Conservation (phyloP, 2,797 vertebrate genomes). For the Lepus oiostolus region DNA sequence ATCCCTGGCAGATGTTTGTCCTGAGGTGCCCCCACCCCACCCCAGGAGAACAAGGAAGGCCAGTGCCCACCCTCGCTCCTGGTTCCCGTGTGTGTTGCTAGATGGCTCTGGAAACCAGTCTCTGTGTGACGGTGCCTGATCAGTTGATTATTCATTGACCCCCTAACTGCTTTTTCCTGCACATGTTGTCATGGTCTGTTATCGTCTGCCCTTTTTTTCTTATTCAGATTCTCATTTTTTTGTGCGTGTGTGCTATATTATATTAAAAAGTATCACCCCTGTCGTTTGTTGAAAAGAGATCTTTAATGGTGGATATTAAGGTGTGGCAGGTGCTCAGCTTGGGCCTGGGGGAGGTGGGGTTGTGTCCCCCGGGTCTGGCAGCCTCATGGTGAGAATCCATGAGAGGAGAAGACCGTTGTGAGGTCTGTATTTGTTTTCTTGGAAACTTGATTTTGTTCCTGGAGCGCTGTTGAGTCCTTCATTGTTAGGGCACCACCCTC, state of each 20-base stretch:
- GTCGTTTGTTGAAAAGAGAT: slow-evolving; percentile 30
- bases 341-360: not conserved
- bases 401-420: not conserved
- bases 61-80: not conserved
- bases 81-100: not conserved
- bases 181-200: not conserved
- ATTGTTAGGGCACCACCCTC: too few species aligned
- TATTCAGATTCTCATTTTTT: not conserved
- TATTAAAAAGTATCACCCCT: not conserved
- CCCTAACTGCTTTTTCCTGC: too few species aligned
- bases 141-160: not conserved
- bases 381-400: not conserved
- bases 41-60: not conserved
- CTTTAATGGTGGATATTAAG: not conserved
- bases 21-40: too few species aligned
- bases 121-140: not conserved
- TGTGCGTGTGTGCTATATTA: not conserved
- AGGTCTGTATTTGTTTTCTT: not conserved
- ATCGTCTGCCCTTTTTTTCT: not conserved
- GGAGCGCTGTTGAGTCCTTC: not conserved
- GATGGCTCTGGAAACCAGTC: not conserved
- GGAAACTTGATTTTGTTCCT: not conserved
- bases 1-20: not conserved
- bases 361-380: not conserved
- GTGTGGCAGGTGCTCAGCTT: too few species aligned